Evolutionary conservation across 2,888 invertebrate genomes (phyloP), one percentile per base, ranked within the genome.

Genomic region (Lasioglossum pauxillum): DNA sequence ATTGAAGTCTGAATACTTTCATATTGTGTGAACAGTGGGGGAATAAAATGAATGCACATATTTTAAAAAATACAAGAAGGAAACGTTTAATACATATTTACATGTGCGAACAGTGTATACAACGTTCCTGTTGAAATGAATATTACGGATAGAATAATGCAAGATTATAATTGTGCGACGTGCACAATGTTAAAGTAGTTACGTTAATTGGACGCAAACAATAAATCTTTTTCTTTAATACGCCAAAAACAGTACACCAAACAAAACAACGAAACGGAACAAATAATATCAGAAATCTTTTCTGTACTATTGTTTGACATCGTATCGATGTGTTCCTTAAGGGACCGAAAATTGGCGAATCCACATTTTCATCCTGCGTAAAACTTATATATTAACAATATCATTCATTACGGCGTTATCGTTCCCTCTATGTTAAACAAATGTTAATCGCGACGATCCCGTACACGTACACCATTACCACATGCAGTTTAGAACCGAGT

Each of bases 61-160:
- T 77, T 74, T 79, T 75, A 75, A 83, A 92, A 92, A 93, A 91
- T 93, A 93, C 92, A 92, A 93, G 92, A 93, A 87, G 87, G 88
- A 88, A 92, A 93, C 86, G 85, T 92, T 91, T 93, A 91, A 87
- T 92, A 88, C 88, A 86, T 89, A 91, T 91, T 85, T 90, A 90
- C 88, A 90, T 78, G 84, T 84, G 84, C 84, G 83, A 90, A 88
- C 88, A 89, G 83, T 90, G 85, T 88, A 85, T 88, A 89, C 88
- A 88, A 86, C 75, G 82, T 90, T 85, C 75, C 78, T 75, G 80
- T 73, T 85, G 85, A 82, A 86, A 77, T 84, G 64, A 77, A 85
- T 67, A 77, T 67, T 77, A 78, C 44, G 73, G 77, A 82, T 57
- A 83, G 31, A 89, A 78, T 77, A 77, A 41, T 60, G 27, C 74